Evolutionary conservation across 2,797 vertebrate species (phyloP), one percentile per base, ranked within the genome.

Genomic region (Anguilla obscura): DNA sequence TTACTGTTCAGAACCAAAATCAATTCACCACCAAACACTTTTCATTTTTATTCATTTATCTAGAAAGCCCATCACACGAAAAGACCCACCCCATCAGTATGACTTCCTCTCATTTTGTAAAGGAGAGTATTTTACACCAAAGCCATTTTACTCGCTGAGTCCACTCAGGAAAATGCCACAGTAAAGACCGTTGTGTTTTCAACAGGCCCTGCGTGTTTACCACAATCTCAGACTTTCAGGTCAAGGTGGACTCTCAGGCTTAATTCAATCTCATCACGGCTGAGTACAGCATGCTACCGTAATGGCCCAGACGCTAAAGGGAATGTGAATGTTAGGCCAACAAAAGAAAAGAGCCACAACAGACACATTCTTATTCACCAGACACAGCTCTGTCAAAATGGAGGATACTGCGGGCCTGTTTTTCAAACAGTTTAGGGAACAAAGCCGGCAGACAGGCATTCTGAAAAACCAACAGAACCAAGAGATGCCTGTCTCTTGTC

Each of bases 391-490:
- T 6, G 63, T n/a, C 66, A 69, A 69, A 69, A 18, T n/a, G 8
- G 66, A n/a, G n/a, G 66, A 8, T 1, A 4, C 66, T 9, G 24
- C 0, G 8, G 66, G 66, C 24, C n/a, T 27, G 24, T 69, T 69
- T 69, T 69, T 45, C 66, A 69, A 69, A 30, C 66, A n/a, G 66
- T 69, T 69, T 69, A 24, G 66, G 66, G 66, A 69, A 69, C 66
- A 69, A 27, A 69, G 66, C 66, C 4, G n/a, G n/a, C n/a, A 69
- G 66, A 69, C 18, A 27, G 66, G 66, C 24, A 69, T 66, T 66
- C 63, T 66, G 63, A 21, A 21, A 66, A 21, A 21, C 63, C 63
- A n/a, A 66, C 24, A n/a, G 16, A 66, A 66, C 63, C 18, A 66
- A 66, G 63, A 21, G 63, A 66, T 6, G 63, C 63, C 63, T 27